phyloP scores from a whole-genome alignment of 2,888 invertebrate genomes.

The Eulithis prunata region DNA sequence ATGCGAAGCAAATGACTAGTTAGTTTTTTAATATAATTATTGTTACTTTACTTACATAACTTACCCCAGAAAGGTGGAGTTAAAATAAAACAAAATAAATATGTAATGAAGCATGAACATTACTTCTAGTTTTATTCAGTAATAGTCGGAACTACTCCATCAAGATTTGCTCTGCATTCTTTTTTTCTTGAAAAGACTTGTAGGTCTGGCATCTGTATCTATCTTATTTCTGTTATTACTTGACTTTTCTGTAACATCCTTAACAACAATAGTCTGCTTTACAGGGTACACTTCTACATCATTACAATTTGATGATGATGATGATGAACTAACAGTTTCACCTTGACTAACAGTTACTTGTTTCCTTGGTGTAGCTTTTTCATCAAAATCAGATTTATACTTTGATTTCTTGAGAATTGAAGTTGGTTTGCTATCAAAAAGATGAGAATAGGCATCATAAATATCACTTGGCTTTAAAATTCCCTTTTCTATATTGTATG shows the following conservation, averaged over 20 bases:
- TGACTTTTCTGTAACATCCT: constrained; percentile 67
- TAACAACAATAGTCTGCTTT: constrained; percentile 59
- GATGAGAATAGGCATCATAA: constrained; percentile 61
- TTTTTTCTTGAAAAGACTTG: constrained; percentile 72
- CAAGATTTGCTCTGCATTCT: constrained; percentile 61
- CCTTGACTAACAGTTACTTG: constrained; percentile 8
- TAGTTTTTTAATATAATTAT: too few relatives aligned
- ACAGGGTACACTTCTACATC: constrained; percentile 28
- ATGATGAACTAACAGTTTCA: constrained; percentile 3
- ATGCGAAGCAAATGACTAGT: too few relatives aligned
- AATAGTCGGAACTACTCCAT: too few relatives aligned
- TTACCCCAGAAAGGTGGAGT: too few relatives aligned
- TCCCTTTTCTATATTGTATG: constrained; percentile 59
- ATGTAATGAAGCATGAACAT: too few relatives aligned
- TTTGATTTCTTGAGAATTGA: constrained; percentile 75
- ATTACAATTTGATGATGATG: constrained; percentile 1
- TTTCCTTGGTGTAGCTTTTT: constrained; percentile 23
- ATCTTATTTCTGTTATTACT: constrained; percentile 44
- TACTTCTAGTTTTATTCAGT: too few relatives aligned
- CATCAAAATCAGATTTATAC: constrained; percentile 45
- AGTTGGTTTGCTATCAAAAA: constrained; percentile 56
- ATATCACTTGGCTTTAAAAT: constrained; percentile 76
- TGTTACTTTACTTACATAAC: too few relatives aligned
- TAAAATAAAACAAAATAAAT: too few relatives aligned
- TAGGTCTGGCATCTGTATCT: constrained; percentile 57